Base-by-base conservation (phyloP, 1,140 invertebrate genomes). In the Philotrypesis tridentata region DNA sequence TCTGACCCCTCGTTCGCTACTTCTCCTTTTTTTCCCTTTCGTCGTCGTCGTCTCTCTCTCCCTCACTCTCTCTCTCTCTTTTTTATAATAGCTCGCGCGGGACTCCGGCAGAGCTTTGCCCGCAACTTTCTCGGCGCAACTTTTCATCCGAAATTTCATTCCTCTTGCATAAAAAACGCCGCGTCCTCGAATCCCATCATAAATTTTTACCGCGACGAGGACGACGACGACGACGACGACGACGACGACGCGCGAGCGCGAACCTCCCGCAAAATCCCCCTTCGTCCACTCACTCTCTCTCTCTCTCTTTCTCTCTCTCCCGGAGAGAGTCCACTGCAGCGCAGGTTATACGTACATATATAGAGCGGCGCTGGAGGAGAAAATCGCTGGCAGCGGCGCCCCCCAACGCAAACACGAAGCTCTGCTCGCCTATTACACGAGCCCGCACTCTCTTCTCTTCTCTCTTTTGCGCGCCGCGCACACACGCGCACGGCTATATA, bases 191-290 rank as follows among this genome's bases (percentile, higher is more conserved):
- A 72, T 72, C 70, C 70, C 37, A 43, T 43, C 70, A 43, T 72
- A 72, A 72, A 72, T 72, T 72, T 40, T 43, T 72, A 23, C 37
- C 23, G n/a, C 67, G 31, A 55, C 48, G n/a, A n/a, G n/a, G n/a
- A n/a, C n/a, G n/a, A n/a, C n/a, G n/a, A n/a, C n/a, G n/a, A n/a
- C n/a, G n/a, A n/a, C n/a, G n/a, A n/a, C n/a, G n/a, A n/a, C n/a
- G n/a, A n/a, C n/a, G n/a, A n/a, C n/a, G n/a, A n/a, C 21, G 48
- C 43, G 43, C 43, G 43, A 12, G 67, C 31, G 12, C 31, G 31
- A 4, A 31, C 31, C 17, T 37, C 7, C 29, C 17, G 27, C 67
- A 23, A 70, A 29, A 70, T n/a, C 29, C 29, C 31, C 31, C 21
- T 70, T 33, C 67, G 67, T 9, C 61, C 25, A n/a, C 27, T 65